Evolutionary conservation across 2,797 vertebrate genomes (phyloP).

Genomic region (Capromys pilorides): DNA sequence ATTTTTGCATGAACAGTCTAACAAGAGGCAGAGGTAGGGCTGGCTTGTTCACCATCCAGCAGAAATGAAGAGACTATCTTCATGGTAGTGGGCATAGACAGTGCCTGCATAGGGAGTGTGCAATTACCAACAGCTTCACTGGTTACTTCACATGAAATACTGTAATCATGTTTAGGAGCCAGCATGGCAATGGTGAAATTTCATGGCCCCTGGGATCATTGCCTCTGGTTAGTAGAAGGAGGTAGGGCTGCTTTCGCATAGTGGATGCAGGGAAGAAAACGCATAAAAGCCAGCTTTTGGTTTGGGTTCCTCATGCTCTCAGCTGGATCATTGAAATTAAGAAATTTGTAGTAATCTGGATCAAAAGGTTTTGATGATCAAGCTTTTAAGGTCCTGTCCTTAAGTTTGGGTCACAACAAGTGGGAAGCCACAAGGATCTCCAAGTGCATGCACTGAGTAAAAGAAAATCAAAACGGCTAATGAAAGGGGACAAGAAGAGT

Average conservation of each 20-base stretch:
- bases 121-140: neutral
- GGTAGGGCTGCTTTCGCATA: neutral
- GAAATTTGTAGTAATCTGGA: neutral
- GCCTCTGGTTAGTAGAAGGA: neutral
- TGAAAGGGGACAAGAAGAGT: neutral
- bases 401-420: neutral
- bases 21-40: neutral
- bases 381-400: neutral
- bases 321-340: no score
- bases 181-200: neutral
- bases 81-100: neutral
- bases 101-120: neutral
- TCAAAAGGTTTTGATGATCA: neutral
- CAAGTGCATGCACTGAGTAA: neutral
- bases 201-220: neutral
- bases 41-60: neutral
- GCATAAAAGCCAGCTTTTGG: neutral
- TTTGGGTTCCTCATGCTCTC: neutral
- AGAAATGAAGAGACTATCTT: neutral
- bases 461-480: neutral
- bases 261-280: neutral
- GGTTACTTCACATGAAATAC: neutral
- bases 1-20: neutral
- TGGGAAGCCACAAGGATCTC: neutral
- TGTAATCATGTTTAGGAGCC: neutral